Evolutionary conservation across 1,140 invertebrate species (phyloP).

Genomic region (Phymastichus coffea): DNA sequence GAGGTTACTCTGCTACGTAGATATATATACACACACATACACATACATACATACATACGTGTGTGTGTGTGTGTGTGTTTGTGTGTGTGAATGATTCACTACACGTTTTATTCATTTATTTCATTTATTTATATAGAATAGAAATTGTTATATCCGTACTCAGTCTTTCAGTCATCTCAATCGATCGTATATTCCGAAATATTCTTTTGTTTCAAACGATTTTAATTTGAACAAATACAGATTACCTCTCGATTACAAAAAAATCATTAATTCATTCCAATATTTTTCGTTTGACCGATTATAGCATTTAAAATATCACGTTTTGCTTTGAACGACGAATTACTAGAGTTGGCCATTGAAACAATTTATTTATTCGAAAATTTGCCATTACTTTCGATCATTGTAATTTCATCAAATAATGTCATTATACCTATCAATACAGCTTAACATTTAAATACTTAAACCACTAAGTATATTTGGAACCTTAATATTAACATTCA

Average conservation of each 20-base stretch:
- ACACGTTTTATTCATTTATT: background rate
- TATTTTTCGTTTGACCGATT: background rate
- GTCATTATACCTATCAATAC: conserved; percentile 2
- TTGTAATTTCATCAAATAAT: conserved; percentile 24
- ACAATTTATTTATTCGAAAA: conserved; percentile 6
- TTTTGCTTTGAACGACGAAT: conserved; percentile 5
- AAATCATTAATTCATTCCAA: background rate
- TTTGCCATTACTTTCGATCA: conserved; percentile 22
- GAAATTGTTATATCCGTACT: conserved; percentile 25
- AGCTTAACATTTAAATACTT: background rate
- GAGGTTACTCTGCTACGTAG: conserved; percentile 1
- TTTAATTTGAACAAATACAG: background rate
- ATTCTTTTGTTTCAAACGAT: conserved; percentile 5
- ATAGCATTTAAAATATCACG: background rate
- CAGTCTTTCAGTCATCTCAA: conserved; percentile 28
- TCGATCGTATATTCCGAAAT: conserved; percentile 17
- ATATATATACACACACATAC: background rate
- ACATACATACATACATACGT: background rate
- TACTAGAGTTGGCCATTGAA: conserved; percentile 14
- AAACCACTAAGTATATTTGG: conserved; percentile 13
- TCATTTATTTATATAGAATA: no score
- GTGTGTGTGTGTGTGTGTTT: background rate
- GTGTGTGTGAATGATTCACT: background rate
- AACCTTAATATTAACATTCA: conserved; percentile 2
- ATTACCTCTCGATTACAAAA: background rate